Percentiles rank a stretch among this genome's conserved stretches.
These are phyloP conservation scores for Seriola quinqueradiata DNA, from an alignment of 2,113 vertebrate genomes.

Conservation along the genomic window DNA sequence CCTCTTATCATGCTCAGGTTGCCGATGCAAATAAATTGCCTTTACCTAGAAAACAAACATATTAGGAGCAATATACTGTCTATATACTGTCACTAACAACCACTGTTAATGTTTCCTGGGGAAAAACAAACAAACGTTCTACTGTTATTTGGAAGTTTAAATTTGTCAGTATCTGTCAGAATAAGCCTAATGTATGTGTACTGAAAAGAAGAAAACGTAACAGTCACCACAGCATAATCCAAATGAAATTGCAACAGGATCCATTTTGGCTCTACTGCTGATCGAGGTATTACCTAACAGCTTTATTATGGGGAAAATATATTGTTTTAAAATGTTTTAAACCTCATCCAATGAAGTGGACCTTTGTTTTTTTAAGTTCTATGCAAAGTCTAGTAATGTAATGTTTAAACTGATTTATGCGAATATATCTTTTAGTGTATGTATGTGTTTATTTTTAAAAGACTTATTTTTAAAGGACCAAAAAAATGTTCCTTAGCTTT, in stretches of 20 bases:
- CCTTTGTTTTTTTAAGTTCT: constrained; percentile 35
- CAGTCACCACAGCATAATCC: not conserved
- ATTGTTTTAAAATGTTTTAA: constrained; percentile 27
- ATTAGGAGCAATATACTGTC: constrained; percentile 31
- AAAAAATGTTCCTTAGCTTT: constrained; percentile 18
- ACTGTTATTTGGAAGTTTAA: constrained; percentile 17
- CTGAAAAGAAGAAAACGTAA: not conserved
- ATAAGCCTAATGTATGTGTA: not conserved
- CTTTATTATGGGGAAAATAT: constrained; percentile 2
- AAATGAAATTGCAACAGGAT: constrained; percentile 9
- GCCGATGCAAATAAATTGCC: constrained; percentile 42
- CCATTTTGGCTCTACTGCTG: not conserved
- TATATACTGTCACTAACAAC: not conserved
- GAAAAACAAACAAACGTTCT: not conserved
- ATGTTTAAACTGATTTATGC: constrained; percentile 32
- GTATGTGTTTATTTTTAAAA: constrained; percentile 17
- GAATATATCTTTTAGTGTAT: not conserved
- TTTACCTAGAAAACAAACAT: constrained; percentile 26
- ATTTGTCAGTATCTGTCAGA: not conserved
- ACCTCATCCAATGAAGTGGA: constrained; percentile 13
- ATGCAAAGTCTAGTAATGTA: constrained; percentile 46
- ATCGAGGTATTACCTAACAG: not conserved
- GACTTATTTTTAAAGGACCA: constrained; percentile 26
- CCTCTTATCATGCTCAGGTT: constrained; percentile 51
- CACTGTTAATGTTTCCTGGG: constrained; percentile 24